A percentile compares a stretch with the other conserved stretches of the same genome.
Evolutionary conservation across 2,888 invertebrate species (phyloP).

Genomic region (Crematogaster levior): DNA sequence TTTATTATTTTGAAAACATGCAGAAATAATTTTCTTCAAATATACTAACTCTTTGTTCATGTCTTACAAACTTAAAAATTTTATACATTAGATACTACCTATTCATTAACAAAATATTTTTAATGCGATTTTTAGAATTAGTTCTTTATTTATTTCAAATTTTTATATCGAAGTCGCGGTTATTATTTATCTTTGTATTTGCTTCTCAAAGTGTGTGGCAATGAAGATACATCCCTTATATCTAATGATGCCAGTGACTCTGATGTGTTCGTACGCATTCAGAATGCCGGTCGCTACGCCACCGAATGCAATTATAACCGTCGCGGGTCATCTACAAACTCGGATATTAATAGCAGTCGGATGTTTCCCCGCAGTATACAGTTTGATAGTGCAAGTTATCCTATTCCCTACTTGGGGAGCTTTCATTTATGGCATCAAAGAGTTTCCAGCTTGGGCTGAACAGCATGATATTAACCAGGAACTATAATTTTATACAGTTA

Average conservation of each 20-base stretch:
- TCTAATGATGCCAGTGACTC: slow-evolving; percentile 81
- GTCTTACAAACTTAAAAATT: too few relatives aligned
- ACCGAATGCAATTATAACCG: slow-evolving; percentile 86
- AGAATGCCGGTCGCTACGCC: slow-evolving; percentile 87
- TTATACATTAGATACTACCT: background rate
- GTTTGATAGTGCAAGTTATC: slow-evolving; percentile 89
- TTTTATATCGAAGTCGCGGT: background rate
- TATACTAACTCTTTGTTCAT: background rate
- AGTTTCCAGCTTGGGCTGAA: slow-evolving; percentile 88
- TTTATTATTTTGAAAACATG: background rate
- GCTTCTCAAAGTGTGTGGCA: slow-evolving; percentile 65
- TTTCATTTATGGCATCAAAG: slow-evolving; percentile 88
- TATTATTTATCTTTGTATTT: background rate
- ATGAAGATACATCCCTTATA: slow-evolving; percentile 81
- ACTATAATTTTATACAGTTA: background rate
- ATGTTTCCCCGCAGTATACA: slow-evolving; percentile 86
- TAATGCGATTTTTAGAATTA: background rate
- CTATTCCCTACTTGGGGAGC: slow-evolving; percentile 91
- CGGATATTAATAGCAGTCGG: slow-evolving; percentile 81
- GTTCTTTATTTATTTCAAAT: background rate
- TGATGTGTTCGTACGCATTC: slow-evolving; percentile 83
- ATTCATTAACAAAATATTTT: background rate
- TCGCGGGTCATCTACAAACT: slow-evolving; percentile 85
- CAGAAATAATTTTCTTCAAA: background rate
- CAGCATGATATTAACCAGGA: background rate